Conservation (phyloP, 2,888 invertebrate genomes). For the Mesoligia furuncula region DNA sequence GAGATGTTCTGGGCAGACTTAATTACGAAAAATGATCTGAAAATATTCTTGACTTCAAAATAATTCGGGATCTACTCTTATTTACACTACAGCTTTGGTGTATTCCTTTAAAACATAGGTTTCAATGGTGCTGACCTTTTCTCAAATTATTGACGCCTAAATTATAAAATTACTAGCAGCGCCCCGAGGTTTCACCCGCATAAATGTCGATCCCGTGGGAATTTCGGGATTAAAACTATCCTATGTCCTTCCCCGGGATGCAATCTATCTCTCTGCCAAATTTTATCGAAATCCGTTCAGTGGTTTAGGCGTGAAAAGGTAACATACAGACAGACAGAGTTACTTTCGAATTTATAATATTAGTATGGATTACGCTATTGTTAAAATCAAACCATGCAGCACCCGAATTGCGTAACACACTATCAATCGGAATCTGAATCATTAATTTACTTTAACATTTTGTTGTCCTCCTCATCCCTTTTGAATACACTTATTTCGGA, state of each 20-base stretch:
- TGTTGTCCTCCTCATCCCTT: constrained; percentile 26
- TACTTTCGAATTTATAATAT: no score
- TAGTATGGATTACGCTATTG: constrained; percentile 39
- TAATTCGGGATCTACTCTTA: constrained; percentile 3
- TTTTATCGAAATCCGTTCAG: no score
- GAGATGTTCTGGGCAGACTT: not conserved
- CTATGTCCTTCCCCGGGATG: no score
- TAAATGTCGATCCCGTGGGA: no score
- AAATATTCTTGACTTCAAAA: not conserved
- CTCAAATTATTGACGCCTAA: constrained; percentile 40
- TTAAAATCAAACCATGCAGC: constrained; percentile 38
- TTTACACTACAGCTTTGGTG: constrained; percentile 13
- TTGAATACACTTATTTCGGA: constrained; percentile 41
- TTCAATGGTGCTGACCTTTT: constrained; percentile 20
- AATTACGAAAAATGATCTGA: constrained; percentile 6
- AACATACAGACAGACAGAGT: no score
- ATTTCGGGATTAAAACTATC: no score
- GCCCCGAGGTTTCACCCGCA: no score
- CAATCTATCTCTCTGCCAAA: no score
- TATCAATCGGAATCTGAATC: not conserved
- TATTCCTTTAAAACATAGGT: constrained; percentile 16
- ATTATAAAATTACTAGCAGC: constrained; percentile 40
- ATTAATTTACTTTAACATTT: constrained; percentile 39
- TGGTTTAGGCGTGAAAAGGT: no score
- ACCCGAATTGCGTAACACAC: not conserved